A percentile compares a stretch with the other conserved stretches of the same genome.
phyloP scores from a whole-genome alignment of 2,888 invertebrate species.

The Sinodicranocentrus sp. region DNA sequence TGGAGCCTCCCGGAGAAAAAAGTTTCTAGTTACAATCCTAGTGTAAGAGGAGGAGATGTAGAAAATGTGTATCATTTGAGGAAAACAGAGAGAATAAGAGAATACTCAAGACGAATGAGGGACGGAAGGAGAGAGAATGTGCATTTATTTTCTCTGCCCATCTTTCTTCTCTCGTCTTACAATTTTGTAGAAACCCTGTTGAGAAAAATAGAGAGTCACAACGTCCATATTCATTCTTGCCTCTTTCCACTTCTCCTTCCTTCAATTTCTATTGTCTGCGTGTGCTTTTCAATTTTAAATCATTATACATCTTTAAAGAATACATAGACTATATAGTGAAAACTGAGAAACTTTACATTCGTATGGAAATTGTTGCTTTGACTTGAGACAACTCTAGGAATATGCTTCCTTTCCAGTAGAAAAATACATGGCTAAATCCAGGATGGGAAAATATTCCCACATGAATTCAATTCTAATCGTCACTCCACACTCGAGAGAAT shows the following conservation, averaged over 20 bases:
- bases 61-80: constrained; percentile 3
- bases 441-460: constrained; percentile 34
- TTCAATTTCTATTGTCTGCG: constrained; percentile 56
- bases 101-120: not conserved
- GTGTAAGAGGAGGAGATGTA: too few species aligned
- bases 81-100: too few species aligned
- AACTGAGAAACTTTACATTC: too few species aligned
- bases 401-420: not conserved
- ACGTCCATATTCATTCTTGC: constrained; percentile 41
- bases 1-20: not conserved
- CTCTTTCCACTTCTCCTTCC: constrained; percentile 41
- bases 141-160: constrained; percentile 43
- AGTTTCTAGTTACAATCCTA: not conserved
- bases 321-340: too few species aligned
- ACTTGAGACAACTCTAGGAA: too few species aligned
- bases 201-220: constrained; percentile 31
- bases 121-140: constrained; percentile 10
- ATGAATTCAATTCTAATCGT: constrained; percentile 48
- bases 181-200: not conserved
- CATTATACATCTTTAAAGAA: constrained; percentile 44
- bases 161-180: constrained; percentile 19
- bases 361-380: constrained; percentile 62
- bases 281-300: constrained; percentile 62
- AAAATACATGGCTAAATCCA: too few species aligned
- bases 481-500: not conserved